Conservation (phyloP, 2,797 vertebrate genomes). For the Enteromius viviparus region DNA sequence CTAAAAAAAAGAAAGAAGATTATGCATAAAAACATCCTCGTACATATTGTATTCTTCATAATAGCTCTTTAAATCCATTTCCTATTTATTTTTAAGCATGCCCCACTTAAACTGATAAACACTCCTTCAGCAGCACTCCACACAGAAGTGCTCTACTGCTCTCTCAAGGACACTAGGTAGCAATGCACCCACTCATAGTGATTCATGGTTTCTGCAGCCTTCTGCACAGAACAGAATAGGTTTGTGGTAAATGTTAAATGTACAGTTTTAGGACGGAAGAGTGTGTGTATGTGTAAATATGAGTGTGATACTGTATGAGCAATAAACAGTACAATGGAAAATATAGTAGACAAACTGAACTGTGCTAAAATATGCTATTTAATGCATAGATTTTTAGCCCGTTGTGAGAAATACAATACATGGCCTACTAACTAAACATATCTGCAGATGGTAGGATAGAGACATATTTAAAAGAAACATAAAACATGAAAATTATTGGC, state of each 20-base stretch:
- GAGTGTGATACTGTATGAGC: not conserved
- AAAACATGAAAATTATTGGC: not conserved
- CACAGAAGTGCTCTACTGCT: constrained; percentile 70
- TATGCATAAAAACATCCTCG: constrained; percentile 8
- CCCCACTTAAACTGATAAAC: constrained; percentile 18
- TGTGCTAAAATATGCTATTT: not conserved
- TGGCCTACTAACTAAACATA: not conserved
- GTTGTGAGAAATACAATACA: not conserved
- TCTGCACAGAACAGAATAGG: not conserved
- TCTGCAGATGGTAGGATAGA: not conserved
- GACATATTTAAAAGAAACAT: not conserved
- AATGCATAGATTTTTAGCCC: not conserved
- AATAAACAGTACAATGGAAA: not conserved
- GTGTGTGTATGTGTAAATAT: not conserved
- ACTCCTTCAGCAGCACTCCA: not conserved
- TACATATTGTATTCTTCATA: constrained; percentile 16
- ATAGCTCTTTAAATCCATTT: constrained; percentile 32
- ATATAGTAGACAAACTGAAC: not conserved
- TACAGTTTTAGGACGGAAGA: not conserved
- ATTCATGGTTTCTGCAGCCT: not conserved
- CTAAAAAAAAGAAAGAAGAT: not conserved
- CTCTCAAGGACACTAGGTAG: constrained; percentile 62
- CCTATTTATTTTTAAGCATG: constrained; percentile 32
- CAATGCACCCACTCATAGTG: constrained; percentile 46
- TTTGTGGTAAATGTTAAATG: not conserved